These are phyloP conservation scores for Congeria kusceri DNA, from an alignment of 2,888 invertebrate species.

Conservation along the genomic window DNA sequence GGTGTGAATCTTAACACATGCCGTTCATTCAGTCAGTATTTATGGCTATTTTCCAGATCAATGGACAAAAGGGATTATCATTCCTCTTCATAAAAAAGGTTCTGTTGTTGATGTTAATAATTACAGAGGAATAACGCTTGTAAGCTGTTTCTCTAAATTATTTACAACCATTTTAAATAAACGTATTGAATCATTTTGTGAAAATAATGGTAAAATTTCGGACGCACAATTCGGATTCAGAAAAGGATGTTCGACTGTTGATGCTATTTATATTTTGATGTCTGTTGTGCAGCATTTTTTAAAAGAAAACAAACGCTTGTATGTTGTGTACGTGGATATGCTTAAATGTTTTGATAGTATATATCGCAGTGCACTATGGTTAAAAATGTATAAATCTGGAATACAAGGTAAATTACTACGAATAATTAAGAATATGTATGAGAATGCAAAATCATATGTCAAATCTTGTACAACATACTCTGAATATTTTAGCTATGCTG, in stretches of 20 bases:
- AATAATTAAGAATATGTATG: slow-evolving; percentile 29
- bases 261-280: slow-evolving; percentile 23
- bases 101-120: neutral
- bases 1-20: no score
- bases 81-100: slow-evolving; percentile 2
- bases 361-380: slow-evolving; percentile 24
- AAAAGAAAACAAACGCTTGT: slow-evolving; percentile 25
- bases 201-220: slow-evolving; percentile 19
- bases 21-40: no score
- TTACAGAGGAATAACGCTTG: slow-evolving; percentile 16
- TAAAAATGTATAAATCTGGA: slow-evolving; percentile 27
- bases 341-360: slow-evolving; percentile 22
- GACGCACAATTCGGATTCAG: slow-evolving; percentile 42
- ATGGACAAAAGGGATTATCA: slow-evolving; percentile 7
- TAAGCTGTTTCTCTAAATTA: slow-evolving; percentile 30
- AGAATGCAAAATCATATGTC: slow-evolving; percentile 33
- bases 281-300: slow-evolving; percentile 19
- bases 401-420: slow-evolving; percentile 15
- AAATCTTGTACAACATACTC: slow-evolving; percentile 11
- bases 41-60: slow-evolving; percentile 8
- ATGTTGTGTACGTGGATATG: slow-evolving; percentile 9
- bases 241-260: slow-evolving; percentile 22
- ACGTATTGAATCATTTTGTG: slow-evolving; percentile 9
- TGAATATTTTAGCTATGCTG: slow-evolving; percentile 27
- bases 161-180: slow-evolving; percentile 36